These are phyloP conservation scores for Trisateles emortualis DNA, from an alignment of 2,888 invertebrate species.

Conservation along the genomic window DNA sequence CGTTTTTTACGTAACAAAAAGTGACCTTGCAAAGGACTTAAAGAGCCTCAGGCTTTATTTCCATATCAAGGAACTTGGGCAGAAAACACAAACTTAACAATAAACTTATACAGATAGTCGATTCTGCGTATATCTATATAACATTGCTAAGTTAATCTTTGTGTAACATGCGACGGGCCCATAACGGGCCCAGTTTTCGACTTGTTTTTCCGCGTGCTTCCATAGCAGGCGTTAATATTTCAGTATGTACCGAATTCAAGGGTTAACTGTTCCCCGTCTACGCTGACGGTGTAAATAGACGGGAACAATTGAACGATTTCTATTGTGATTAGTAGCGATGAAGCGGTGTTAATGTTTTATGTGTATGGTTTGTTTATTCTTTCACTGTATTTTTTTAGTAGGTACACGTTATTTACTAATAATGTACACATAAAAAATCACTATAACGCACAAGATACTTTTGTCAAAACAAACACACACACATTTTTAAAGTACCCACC, in stretches of 20 bases:
- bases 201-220: constrained; percentile 85
- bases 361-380: constrained; percentile 16
- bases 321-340: constrained; percentile 52
- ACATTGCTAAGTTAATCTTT: constrained; percentile 66
- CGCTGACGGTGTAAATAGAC: constrained; percentile 61
- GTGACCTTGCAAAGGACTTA: constrained; percentile 1
- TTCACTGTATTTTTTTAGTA: background rate
- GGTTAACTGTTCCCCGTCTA: constrained; percentile 77
- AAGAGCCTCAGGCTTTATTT: background rate
- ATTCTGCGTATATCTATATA: constrained; percentile 37
- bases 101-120: constrained; percentile 7
- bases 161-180: constrained; percentile 79
- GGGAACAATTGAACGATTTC: constrained; percentile 64
- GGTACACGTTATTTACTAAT: background rate
- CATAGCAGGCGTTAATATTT: constrained; percentile 85
- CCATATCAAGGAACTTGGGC: constrained; percentile 1
- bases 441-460: too few relatives aligned
- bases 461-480: too few relatives aligned
- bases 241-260: constrained; percentile 82
- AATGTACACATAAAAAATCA: background rate
- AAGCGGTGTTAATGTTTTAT: constrained; percentile 27
- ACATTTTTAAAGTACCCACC: too few relatives aligned
- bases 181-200: constrained; percentile 82
- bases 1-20: background rate
- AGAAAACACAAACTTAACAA: constrained; percentile 5